Conservation (phyloP, 2,113 vertebrate genomes). For the Capra hircus region DNA sequence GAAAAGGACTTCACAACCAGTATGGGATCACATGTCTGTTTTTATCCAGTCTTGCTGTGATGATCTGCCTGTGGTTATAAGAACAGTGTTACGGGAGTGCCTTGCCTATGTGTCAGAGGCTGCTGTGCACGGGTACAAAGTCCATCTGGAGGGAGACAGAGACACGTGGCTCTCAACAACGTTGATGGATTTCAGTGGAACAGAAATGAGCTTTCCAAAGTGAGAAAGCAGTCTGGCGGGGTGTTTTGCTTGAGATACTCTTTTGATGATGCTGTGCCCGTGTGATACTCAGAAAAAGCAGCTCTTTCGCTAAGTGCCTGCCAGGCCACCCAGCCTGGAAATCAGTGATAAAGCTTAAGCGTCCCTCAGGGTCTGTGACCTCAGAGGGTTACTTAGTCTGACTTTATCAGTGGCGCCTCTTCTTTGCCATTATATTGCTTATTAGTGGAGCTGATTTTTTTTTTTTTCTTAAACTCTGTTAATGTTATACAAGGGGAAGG, state of each 20-base stretch:
- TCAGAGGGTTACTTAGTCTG: neutral
- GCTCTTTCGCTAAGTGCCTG: neutral
- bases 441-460: neutral
- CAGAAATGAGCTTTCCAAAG: neutral
- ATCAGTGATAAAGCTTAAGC: neutral
- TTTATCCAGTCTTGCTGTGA: neutral
- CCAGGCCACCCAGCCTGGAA: neutral
- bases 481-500: neutral
- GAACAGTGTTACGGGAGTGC: too few species aligned
- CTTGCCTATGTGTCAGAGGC: neutral
- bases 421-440: constrained; percentile 7
- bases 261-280: neutral
- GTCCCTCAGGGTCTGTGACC: neutral
- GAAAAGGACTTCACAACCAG: neutral
- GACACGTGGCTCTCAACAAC: neutral
- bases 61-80: neutral
- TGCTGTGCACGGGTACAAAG: rapidly evolving
- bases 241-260: neutral
- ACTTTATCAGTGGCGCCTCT: neutral
- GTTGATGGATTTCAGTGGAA: neutral
- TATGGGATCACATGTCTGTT: neutral
- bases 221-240: neutral
- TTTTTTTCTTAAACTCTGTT: neutral
- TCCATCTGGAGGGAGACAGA: neutral
- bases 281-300: neutral